Base-by-base conservation (phyloP, 2,888 invertebrate genomes). In the Diaphora mendica region DNA sequence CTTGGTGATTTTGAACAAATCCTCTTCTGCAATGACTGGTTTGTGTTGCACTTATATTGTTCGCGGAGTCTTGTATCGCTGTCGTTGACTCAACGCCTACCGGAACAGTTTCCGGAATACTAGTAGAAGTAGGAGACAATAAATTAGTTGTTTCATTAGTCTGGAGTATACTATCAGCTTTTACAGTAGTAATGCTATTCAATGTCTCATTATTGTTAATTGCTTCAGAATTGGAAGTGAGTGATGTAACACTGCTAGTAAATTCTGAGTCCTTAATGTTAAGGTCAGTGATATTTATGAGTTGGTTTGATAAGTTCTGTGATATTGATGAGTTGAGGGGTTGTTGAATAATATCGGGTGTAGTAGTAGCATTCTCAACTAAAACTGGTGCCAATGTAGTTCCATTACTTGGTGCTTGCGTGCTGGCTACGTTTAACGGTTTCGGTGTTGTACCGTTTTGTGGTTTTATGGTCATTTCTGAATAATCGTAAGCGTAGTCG, bases 401-500 rank as follows among this genome's bases (percentile, higher is more conserved):
- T 62, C 81, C 85, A 80, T 90, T 91, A 78, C 87, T 86, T 81
- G 82, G 82, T 55, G 33, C 85, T 72, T 82, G 82, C 71, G 88
- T 77, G 67, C 76, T 90, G 64, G 91, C 89, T 76, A 80, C 82
- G 78, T 91, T 93, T 86, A 91, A 87, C 84, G 95, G 95, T 89
- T 92, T 95, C 65, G 90, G 87, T 76, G 94, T 94, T 65, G 93
- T 93, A 78, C 93, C 92, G 85, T 91, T 92, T 79, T 91, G 91
- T 42, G 97, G 97, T 92, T 97, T 97, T 86, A 97, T 94, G 33
- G 97, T 97, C 91, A 97, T 96, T 86, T 97, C 97, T 8, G 97
- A 95, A 85, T 97, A 97, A 89, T 97, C 97, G 88, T 97, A 97
- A 70, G 96, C 96, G 87, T 97, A 97, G 91, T 97, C 97, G 82